Evolutionary conservation across 2,113 vertebrate species (phyloP).

Genomic region (Octodon degus): DNA sequence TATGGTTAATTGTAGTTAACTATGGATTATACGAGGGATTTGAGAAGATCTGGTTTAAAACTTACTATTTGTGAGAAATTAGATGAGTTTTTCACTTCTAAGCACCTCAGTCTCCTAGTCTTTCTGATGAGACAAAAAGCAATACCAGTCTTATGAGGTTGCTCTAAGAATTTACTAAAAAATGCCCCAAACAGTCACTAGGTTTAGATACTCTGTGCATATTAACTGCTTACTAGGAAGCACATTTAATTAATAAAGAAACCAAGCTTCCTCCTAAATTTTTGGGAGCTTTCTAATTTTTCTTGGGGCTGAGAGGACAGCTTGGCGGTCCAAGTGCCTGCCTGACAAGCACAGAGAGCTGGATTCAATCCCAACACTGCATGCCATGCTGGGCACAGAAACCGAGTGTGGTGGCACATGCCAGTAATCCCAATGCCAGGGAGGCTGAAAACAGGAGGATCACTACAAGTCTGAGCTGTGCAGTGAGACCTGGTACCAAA

Average conservation of each 20-base stretch:
- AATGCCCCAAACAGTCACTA: background rate
- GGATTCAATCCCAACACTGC: too few relatives aligned
- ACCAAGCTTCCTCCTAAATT: background rate
- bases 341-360: too few relatives aligned
- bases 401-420: too few relatives aligned
- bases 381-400: too few relatives aligned
- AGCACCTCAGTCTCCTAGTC: background rate
- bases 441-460: too few relatives aligned
- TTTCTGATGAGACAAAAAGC: background rate
- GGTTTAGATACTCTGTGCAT: background rate
- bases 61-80: background rate
- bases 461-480: too few relatives aligned
- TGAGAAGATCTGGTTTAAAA: background rate
- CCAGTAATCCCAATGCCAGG: too few relatives aligned
- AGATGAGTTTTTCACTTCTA: background rate
- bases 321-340: too few relatives aligned
- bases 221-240: background rate
- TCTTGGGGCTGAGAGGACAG: too few relatives aligned
- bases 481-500: too few relatives aligned
- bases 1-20: background rate
- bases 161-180: background rate
- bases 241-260: background rate
- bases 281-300: background rate
- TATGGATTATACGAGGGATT: background rate
- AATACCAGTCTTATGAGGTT: background rate